Base-by-base conservation (phyloP, 1,140 invertebrate species). In the Neodiprion pinetum region DNA sequence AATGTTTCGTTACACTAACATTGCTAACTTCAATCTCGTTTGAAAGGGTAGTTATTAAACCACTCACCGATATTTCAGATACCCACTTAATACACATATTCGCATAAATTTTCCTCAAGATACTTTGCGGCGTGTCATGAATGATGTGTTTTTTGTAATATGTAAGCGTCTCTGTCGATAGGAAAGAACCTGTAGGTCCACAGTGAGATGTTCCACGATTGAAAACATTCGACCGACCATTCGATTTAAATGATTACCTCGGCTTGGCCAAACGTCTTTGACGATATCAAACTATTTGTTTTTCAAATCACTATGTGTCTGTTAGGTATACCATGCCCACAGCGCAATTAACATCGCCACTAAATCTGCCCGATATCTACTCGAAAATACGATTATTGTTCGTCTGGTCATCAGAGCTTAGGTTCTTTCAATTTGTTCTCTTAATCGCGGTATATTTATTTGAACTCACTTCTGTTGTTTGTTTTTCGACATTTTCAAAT, bases 181-280 rank as follows among this genome's bases (percentile, higher is more conserved):
- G 53, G n/a, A 61, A 61, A 61, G 53, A 61, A 17, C 8, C 53
- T 40, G 28, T 40, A 40, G 28, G 28, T 9, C 4, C 53, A 5
- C 5, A 5, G 28, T 40, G 28, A 40, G 28, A 5, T 40, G 28
- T 40, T 40, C 5, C 28, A 40, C 28, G 28, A 40, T 40, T 40
- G 28, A 40, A 40, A 40, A 40, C 28, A 40, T 40, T 40, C 28
- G 28, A 40, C 4, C 8, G 21, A 69, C 68, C 68, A 7, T 14
- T 69, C 68, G 21, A 69, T 69, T 28, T 69, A 14, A 69, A 61
- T 61, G n/a, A 61, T 61, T 61, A 61, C 8, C 53, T 61, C 53
- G 5, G 53, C 53, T 61, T 61, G 9, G 5, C 53, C 53, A 17
- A 61, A 61, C 53, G 53, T 61, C 53, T 61, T 61, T 17, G 53